These are phyloP conservation scores for Sarcophaga carnaria DNA, from an alignment of 2,888 invertebrate species.

Conservation along the genomic window DNA sequence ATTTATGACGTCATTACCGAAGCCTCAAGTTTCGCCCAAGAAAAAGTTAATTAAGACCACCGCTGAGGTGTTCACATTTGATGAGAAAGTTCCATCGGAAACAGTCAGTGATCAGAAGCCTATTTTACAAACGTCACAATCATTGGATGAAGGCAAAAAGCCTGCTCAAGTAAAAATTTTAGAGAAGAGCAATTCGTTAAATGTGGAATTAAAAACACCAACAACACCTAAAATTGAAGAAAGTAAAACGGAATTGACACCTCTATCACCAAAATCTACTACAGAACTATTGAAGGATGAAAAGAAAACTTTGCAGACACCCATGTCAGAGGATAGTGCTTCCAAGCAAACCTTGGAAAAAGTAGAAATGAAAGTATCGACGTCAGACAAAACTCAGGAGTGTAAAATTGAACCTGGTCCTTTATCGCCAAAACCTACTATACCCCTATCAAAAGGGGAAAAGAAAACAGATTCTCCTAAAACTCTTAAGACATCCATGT, in stretches of 20 bases:
- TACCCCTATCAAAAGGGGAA: background rate
- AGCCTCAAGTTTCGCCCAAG: slow-evolving; percentile 73
- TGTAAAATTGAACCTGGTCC: slow-evolving; percentile 9
- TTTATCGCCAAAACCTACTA: slow-evolving; percentile 16
- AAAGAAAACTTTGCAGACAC: background rate
- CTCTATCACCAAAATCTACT: slow-evolving; percentile 21
- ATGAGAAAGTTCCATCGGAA: slow-evolving; percentile 56
- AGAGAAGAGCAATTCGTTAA: slow-evolving; percentile 46
- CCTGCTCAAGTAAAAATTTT: slow-evolving; percentile 50
- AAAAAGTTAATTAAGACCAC: slow-evolving; percentile 66
- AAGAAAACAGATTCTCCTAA: background rate
- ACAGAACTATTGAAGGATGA: background rate
- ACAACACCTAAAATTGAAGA: background rate
- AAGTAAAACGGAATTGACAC: background rate
- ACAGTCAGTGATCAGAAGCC: background rate
- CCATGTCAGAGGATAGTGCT: background rate
- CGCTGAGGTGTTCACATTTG: slow-evolving; percentile 75
- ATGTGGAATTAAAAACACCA: slow-evolving; percentile 46
- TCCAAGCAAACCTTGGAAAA: slow-evolving; percentile 34
- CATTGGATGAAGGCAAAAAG: slow-evolving; percentile 17
- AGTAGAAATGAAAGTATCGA: slow-evolving; percentile 21
- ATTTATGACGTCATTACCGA: slow-evolving; percentile 75
- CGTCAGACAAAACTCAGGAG: background rate
- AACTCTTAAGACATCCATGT: background rate
- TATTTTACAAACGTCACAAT: slow-evolving; percentile 8